Evolutionary conservation across 2,113 vertebrate genomes (phyloP).

Genomic region (Erpornis zantholeuca): DNA sequence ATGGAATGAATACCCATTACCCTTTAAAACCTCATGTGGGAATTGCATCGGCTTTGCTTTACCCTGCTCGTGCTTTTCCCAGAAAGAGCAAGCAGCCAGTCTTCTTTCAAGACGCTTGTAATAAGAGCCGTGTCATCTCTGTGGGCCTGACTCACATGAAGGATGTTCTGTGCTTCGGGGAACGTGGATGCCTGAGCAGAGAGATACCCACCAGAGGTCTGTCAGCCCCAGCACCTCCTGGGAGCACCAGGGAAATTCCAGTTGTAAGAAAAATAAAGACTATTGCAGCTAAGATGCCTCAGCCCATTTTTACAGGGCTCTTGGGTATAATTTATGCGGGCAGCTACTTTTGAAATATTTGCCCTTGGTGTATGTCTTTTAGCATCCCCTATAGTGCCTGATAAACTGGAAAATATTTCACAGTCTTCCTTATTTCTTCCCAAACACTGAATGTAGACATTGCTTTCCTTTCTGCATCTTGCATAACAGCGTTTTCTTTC

Average conservation of each 20-base stretch:
- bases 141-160: not conserved
- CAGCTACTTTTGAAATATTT: conserved; percentile 8
- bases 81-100: not conserved
- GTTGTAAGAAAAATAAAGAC: not conserved
- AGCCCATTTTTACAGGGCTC: not conserved
- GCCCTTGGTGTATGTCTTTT: not conserved
- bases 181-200: not conserved
- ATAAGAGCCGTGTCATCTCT: not conserved
- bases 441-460: not conserved
- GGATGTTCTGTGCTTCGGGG: not conserved
- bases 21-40: not conserved
- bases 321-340: not conserved
- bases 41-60: not conserved
- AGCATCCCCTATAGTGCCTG: not conserved
- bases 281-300: not conserved
- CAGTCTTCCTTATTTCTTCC: not conserved
- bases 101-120: not conserved
- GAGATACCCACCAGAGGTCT: not conserved
- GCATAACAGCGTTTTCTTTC: not conserved
- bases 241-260: conserved; percentile 14
- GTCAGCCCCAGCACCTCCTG: not conserved
- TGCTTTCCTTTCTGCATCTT: not conserved
- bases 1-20: fast-evolving
- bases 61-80: not conserved
- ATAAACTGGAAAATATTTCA: not conserved